These are phyloP conservation scores for Alexandromys fortis DNA, from an alignment of 2,113 vertebrate species.

Conservation along the genomic window DNA sequence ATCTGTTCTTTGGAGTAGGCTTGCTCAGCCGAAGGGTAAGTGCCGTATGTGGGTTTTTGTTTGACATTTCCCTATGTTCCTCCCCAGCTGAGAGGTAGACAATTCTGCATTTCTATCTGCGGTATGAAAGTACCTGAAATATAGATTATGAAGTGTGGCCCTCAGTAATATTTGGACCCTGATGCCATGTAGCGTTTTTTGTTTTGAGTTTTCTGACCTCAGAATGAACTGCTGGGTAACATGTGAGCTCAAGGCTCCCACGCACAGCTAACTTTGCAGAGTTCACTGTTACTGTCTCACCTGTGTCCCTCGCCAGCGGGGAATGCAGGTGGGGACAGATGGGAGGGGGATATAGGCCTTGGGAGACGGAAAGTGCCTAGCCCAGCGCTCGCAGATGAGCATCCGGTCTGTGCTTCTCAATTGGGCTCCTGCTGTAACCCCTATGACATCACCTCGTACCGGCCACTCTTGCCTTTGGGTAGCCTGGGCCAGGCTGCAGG, in stretches of 20 bases:
- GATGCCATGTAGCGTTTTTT: neutral
- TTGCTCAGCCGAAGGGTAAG: neutral
- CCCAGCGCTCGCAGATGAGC: neutral
- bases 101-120: neutral
- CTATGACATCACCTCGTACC: neutral
- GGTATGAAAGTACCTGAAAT: neutral
- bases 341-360: neutral
- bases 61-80: neutral
- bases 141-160: neutral
- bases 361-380: neutral
- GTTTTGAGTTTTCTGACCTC: neutral
- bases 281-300: neutral
- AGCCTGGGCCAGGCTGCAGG: neutral
- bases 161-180: neutral
- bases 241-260: neutral
- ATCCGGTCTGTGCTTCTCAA: neutral
- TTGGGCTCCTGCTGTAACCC: fast-evolving
- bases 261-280: neutral
- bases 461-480: neutral
- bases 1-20: neutral
- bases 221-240: neutral
- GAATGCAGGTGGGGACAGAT: neutral
- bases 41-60: neutral
- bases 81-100: neutral
- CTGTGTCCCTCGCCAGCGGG: neutral